Evolutionary conservation across 2,888 invertebrate genomes (phyloP).

Genomic region (Cheilosia grossa): DNA sequence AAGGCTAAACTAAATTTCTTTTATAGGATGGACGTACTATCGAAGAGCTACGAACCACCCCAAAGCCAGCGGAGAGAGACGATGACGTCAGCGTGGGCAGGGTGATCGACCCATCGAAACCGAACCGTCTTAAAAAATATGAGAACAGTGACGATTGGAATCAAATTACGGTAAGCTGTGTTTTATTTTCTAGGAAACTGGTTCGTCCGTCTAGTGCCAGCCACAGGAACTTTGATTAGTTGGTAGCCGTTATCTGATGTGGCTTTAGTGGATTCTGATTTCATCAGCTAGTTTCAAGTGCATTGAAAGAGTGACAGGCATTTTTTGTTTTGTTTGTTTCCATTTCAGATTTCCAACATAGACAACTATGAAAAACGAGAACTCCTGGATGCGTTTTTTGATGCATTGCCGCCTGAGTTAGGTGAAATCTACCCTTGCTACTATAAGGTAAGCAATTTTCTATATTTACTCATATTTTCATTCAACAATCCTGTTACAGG

Average conservation of each 20-base stretch:
- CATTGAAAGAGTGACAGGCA: too few species aligned
- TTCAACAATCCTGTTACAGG: constrained; percentile 72
- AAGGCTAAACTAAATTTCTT: neutral
- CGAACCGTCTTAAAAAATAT: constrained; percentile 75
- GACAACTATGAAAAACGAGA: constrained; percentile 76
- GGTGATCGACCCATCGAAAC: constrained; percentile 77
- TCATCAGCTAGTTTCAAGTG: too few species aligned
- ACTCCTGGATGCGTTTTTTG: constrained; percentile 79
- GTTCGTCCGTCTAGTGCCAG: too few species aligned
- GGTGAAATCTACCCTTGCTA: constrained; percentile 81
- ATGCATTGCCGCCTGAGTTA: constrained; percentile 75
- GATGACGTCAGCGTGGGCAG: constrained; percentile 75
- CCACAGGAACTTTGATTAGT: too few species aligned
- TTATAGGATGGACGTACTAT: constrained; percentile 79
- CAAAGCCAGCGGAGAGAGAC: constrained; percentile 78
- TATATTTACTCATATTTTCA: neutral
- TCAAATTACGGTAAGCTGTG: constrained; percentile 78
- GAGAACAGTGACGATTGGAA: constrained; percentile 80
- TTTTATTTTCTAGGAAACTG: too few species aligned
- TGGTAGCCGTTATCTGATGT: too few species aligned
- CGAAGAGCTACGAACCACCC: constrained; percentile 78
- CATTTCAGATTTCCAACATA: constrained; percentile 77
- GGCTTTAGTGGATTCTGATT: too few species aligned
- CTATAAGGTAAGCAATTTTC: constrained; percentile 77
- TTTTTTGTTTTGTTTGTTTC: neutral